Evolutionary conservation across 2,797 vertebrate species (phyloP).

Genomic region (Smutsia gigantea): DNA sequence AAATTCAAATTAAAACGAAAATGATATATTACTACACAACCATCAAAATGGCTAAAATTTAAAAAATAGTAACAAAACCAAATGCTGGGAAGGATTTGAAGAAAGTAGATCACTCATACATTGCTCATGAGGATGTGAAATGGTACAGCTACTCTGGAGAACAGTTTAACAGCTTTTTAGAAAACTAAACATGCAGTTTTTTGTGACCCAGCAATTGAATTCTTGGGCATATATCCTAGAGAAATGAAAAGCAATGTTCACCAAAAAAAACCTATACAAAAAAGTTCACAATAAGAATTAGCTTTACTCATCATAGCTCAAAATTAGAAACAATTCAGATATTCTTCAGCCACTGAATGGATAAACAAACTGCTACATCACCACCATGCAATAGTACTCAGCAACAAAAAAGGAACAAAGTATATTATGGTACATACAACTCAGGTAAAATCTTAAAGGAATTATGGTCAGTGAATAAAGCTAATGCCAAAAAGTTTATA

Average conservation of each 20-base stretch:
- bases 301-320: not conserved
- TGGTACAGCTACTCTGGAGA: not conserved
- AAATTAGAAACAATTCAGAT: not conserved
- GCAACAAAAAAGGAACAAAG: not conserved
- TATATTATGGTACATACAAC: not conserved
- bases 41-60: not conserved
- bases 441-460: not conserved
- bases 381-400: not conserved
- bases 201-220: not conserved
- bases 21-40: not conserved
- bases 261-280: not conserved
- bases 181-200: not conserved
- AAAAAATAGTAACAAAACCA: not conserved
- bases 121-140: not conserved
- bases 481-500: not conserved
- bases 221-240: not conserved
- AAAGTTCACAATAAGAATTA: not conserved
- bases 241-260: not conserved
- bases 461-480: not conserved
- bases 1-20: not conserved
- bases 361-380: not conserved
- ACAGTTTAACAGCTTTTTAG: not conserved
- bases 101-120: not conserved
- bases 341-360: not conserved
- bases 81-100: not conserved